phyloP scores from a whole-genome alignment of 1,140 invertebrate species.

The Drosophila tani region DNA sequence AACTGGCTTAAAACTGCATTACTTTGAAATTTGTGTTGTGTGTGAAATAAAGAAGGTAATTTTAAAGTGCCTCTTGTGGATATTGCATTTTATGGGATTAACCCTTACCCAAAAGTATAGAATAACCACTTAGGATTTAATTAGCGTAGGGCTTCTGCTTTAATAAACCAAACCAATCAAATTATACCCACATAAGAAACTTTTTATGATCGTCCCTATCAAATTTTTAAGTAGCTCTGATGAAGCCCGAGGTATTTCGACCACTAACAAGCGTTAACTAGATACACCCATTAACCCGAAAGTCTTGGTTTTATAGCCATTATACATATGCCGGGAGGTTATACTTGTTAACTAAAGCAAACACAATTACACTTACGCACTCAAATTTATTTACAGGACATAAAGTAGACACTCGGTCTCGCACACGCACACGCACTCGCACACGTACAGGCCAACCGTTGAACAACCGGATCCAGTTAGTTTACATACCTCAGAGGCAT shows the following conservation, averaged over 20 bases:
- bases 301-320: conserved; percentile 43
- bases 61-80: neutral
- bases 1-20: neutral
- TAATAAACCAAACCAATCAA: conserved; percentile 8
- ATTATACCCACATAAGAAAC: conserved; percentile 8
- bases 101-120: too few species aligned
- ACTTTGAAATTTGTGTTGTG: neutral
- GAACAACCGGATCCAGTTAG: conserved; percentile 44
- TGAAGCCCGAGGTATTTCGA: conserved; percentile 16
- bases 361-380: conserved; percentile 63
- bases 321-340: conserved; percentile 27
- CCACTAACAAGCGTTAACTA: conserved; percentile 40
- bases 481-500: conserved; percentile 70
- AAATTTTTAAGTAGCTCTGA: conserved; percentile 24
- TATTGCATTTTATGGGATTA: neutral
- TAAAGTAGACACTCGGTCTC: conserved; percentile 60
- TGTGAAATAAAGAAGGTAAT: neutral
- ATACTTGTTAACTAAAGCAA: conserved; percentile 53
- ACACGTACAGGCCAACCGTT: conserved; percentile 12
- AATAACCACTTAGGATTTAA: conserved; percentile 10
- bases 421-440: conserved; percentile 6
- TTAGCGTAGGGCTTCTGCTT: neutral
- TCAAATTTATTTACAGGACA: conserved; percentile 72
- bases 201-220: conserved; percentile 22
- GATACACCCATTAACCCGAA: conserved; percentile 57